A percentile compares a stretch with the other conserved stretches of the same genome.
Evolutionary conservation across 2,888 invertebrate genomes (phyloP).

Genomic region (Thymelicus lineola): DNA sequence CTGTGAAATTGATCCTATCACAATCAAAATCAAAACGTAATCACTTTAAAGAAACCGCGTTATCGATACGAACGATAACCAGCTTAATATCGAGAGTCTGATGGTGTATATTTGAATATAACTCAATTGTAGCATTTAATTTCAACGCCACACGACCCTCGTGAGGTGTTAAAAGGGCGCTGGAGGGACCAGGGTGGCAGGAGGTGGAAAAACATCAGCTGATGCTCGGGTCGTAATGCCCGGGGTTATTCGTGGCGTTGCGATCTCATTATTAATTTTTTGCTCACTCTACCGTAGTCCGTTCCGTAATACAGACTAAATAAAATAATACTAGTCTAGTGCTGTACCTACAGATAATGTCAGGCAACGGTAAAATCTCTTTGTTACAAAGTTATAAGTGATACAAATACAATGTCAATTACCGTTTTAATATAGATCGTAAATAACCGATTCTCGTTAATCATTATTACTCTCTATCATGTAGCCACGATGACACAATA

Average conservation of each 20-base stretch:
- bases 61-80: constrained; percentile 13
- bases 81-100: constrained; percentile 54
- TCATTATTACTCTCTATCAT: constrained; percentile 24
- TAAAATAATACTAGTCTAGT: background rate
- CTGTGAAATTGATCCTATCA: constrained; percentile 3
- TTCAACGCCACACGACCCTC: constrained; percentile 61
- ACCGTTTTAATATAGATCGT: constrained; percentile 9
- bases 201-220: constrained; percentile 62
- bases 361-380: background rate
- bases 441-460: constrained; percentile 15
- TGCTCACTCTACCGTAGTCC: constrained; percentile 3
- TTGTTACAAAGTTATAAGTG: background rate
- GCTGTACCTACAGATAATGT: background rate
- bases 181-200: constrained; percentile 61
- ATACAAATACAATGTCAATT: constrained; percentile 14
- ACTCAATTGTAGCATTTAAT: constrained; percentile 74
- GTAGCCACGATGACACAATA: constrained; percentile 9
- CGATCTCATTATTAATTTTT: constrained; percentile 67
- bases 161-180: constrained; percentile 72
- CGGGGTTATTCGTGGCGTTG: constrained; percentile 59
- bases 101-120: constrained; percentile 66
- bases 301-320: background rate
- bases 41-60: constrained; percentile 47
- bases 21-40: constrained; percentile 51
- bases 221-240: constrained; percentile 56